Base-by-base conservation (phyloP, 2,888 invertebrate species). In the Hecatera dysodea region DNA sequence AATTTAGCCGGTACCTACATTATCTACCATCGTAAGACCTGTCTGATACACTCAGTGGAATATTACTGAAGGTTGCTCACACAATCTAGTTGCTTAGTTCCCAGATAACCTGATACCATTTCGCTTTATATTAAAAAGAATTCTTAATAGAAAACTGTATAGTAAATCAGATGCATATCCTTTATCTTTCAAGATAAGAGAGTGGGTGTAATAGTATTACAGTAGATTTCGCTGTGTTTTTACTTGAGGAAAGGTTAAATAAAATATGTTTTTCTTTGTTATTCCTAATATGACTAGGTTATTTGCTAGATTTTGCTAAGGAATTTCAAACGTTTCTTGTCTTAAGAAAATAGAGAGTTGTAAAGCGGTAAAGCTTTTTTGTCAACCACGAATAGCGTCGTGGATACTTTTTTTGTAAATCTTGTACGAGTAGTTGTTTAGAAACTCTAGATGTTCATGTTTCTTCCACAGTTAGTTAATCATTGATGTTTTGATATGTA, bases 41-140 rank as follows among this genome's bases (percentile, higher is more conserved):
- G 75, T 79, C 74, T 56, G 19, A 73, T 27, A 73, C 80, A 75
- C 53, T 44, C 75, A 12, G 48, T 55, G 22, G 46, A 46, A 61
- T 52, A n/a, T 36, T 57, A 56, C 80, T 74, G 19, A 55, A 72
- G 74, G 22, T 64, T 29, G 3, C 17, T 19, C 53, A 36, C 36
- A 73, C 8, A 56, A 33, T 61, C 33, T 56, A 48, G 55, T 29
- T 39, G 55, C 39, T 68, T 48, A 56, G 27, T 22, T 29, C 9
- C 0, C n/a, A 50, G 44, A 72, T 63, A 60, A 42, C 33, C 42
- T 63, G n/a, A 78, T 63, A 72, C 48, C 1, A 27, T 55, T 52
- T 39, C 44, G 36, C 17, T 59, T 72, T 79, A 44, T 50, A 8
- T 44, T 44, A 24, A 53, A 63, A 64, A 78, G 9, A 78, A 72